Conservation (phyloP, 2,113 vertebrate species). For the Menura novaehollandiae region DNA sequence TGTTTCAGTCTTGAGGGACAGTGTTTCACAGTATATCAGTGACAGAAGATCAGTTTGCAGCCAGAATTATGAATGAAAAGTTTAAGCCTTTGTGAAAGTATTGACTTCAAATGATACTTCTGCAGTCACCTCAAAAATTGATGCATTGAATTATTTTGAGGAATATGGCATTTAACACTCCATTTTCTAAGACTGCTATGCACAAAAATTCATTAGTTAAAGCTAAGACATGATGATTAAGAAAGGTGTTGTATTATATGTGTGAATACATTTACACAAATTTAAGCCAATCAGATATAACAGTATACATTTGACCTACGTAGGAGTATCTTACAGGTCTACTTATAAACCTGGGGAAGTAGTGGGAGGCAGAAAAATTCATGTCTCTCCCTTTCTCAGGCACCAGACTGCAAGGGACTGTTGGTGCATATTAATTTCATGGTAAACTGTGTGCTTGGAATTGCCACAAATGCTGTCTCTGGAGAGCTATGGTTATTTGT, state of each 20-base stretch:
- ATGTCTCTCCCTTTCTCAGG: neutral
- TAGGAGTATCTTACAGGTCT: neutral
- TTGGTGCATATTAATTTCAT: slow-evolving; percentile 49
- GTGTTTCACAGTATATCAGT: slow-evolving; percentile 41
- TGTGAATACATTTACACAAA: neutral
- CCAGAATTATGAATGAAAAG: slow-evolving; percentile 52
- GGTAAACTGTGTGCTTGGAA: slow-evolving; percentile 33
- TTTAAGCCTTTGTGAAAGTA: neutral
- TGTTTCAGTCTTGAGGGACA: slow-evolving; percentile 48
- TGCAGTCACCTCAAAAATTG: neutral
- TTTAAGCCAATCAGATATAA: neutral
- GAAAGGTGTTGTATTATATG: neutral
- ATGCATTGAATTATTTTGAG: neutral
- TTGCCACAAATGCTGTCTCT: slow-evolving; percentile 38
- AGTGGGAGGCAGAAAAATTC: neutral
- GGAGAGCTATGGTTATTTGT: slow-evolving; percentile 9
- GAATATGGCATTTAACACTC: neutral
- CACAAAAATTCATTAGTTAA: neutral
- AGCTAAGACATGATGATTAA: neutral
- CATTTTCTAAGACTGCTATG: neutral
- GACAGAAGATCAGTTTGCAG: slow-evolving; percentile 46
- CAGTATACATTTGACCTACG: neutral
- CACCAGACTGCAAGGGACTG: slow-evolving; percentile 33
- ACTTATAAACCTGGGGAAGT: neutral
- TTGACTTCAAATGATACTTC: neutral